Percentiles rank a stretch among this genome's conserved stretches.
phyloP scores from a whole-genome alignment of 64 coral and sea anemone species.

The Montipora capricornis region DNA sequence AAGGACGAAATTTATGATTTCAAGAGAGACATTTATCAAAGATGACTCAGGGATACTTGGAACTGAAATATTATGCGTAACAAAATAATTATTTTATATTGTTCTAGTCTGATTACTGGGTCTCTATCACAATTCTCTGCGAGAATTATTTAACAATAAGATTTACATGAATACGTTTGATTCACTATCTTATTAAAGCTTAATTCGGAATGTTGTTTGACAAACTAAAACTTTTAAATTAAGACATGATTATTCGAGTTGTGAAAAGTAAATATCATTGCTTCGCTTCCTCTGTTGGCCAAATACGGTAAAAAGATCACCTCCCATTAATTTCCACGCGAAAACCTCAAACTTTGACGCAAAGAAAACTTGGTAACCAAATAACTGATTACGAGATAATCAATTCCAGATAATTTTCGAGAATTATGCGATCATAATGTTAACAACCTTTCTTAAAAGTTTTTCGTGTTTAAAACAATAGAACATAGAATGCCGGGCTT shows the following conservation, averaged over 20 bases:
- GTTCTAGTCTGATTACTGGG: no score
- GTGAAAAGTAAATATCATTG: slow-evolving; percentile 8
- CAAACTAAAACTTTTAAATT: not conserved
- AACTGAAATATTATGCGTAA: no score
- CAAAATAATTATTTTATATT: no score
- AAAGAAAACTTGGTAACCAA: not conserved
- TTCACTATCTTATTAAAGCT: no score
- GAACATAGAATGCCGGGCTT: not conserved
- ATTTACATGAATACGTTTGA: not conserved
- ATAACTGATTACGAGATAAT: not conserved
- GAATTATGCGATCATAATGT: not conserved
- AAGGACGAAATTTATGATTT: no score
- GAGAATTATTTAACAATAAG: no score
- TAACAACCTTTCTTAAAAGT: not conserved
- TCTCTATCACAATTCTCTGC: no score
- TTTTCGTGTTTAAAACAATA: not conserved
- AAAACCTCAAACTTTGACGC: not conserved
- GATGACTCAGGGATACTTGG: no score
- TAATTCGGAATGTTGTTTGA: slow-evolving; percentile 26
- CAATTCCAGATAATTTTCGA: not conserved
- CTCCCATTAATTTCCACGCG: not conserved
- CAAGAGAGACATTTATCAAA: no score
- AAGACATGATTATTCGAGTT: not conserved
- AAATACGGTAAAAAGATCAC: not conserved
- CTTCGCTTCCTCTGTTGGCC: slow-evolving; percentile 9